Base-by-base conservation (phyloP, 92 coral and sea anemone genomes). In the Chrysogorgia sp. region DNA sequence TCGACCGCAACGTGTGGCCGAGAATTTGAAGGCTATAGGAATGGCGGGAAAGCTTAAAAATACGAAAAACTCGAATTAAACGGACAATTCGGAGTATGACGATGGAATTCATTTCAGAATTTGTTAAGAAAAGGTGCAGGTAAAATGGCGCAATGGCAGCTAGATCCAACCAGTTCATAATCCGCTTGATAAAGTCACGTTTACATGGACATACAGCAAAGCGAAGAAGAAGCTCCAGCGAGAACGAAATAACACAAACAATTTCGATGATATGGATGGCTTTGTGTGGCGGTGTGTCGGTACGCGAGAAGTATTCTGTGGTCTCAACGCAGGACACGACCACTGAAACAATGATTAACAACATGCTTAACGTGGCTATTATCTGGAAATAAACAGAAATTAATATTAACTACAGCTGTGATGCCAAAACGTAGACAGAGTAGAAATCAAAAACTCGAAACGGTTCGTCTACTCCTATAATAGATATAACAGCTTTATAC, bases 81-180 rank as follows among this genome's bases (percentile, higher is more conserved):
- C 99, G 75, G 53, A 96, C 86, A 15, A 96, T 90, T 40, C 99
- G 87, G 26, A 96, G 89, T 19, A 86, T 91, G 7, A 90, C 85
- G 12, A 93, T 91, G 4, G 98, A 89, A 77, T 92, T 92, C 40
- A 90, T 81, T 24, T 96, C 87, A n/a, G 99, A 87, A 10, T 79
- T 76, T 40, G 79, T 76, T 21, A 96, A 85, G 68, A 82, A 83
- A 13, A 92, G 70, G 22, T 88, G 83, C 19, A 96, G 60, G 25
- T 92, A 96, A 70, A 96, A 96, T 3, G 99, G 99, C 8, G 90
- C 32, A 60, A 96, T 92, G 50, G 99, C 99, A n/a, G 92, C 92
- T 3, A 96, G 76, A 55, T 96, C 99, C 43, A 96, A 85, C 99
- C 99, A 96, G 89, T 96, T 96, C 99, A 92, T 96, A 19, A 94